Evolutionary conservation across 2,888 invertebrate genomes (phyloP).

Genomic region (Diaprepes abbreviatus): DNA sequence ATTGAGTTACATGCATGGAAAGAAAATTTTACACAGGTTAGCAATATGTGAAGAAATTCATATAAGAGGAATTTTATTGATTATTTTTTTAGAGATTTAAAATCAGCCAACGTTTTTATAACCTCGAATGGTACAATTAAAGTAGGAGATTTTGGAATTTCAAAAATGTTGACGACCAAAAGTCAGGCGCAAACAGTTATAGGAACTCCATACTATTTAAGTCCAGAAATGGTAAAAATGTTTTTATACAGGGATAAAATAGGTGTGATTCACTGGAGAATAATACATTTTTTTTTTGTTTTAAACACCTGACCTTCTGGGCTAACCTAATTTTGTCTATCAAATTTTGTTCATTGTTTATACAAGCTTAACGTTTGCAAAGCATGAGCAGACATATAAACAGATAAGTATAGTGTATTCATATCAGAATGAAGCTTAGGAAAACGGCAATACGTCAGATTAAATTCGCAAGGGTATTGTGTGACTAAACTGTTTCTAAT

Average conservation of each 20-base stretch:
- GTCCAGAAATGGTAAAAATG: conserved; percentile 77
- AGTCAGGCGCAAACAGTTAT: conserved; percentile 75
- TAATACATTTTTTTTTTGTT: no score
- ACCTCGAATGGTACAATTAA: conserved; percentile 77
- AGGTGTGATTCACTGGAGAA: no score
- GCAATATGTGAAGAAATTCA: background rate
- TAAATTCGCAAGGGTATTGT: no score
- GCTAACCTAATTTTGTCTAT: no score
- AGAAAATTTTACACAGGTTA: conserved; percentile 75
- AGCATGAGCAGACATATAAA: no score
- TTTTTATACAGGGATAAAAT: conserved; percentile 68
- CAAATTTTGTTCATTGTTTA: no score
- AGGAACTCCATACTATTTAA: conserved; percentile 82
- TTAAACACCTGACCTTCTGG: no score
- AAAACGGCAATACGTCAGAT: no score
- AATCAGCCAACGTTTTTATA: conserved; percentile 82
- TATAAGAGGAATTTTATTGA: background rate
- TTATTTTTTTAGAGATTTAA: conserved; percentile 73
- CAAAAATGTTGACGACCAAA: conserved; percentile 70
- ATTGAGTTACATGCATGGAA: conserved; percentile 78
- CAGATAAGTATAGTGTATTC: no score
- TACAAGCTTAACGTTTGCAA: no score
- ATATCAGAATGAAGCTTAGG: no score
- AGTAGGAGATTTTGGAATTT: conserved; percentile 83
- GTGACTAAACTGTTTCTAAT: no score